A percentile compares a stretch with the other conserved stretches of the same genome.
phyloP scores from a whole-genome alignment of 1,140 invertebrate genomes.

The Trialeurodes vaporariorum region DNA sequence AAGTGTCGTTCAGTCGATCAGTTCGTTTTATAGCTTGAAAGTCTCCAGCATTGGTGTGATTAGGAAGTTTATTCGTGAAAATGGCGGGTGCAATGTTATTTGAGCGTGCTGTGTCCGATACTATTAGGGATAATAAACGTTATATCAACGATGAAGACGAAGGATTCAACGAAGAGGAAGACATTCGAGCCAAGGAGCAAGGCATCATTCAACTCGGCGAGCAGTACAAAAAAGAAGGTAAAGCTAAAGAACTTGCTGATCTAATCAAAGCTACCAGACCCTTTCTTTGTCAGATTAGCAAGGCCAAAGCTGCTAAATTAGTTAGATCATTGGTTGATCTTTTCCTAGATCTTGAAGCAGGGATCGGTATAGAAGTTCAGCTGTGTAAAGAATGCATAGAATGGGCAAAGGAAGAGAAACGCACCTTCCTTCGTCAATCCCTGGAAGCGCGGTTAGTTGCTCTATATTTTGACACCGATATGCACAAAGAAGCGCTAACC shows the following conservation, averaged over 20 bases:
- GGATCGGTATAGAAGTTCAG: slow-evolving; percentile 79
- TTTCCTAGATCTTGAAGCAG: slow-evolving; percentile 91
- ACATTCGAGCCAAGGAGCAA: slow-evolving; percentile 79
- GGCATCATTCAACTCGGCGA: slow-evolving; percentile 79
- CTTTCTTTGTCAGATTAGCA: slow-evolving; percentile 87
- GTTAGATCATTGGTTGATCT: slow-evolving; percentile 93
- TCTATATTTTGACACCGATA: slow-evolving; percentile 85
- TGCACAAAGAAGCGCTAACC: slow-evolving; percentile 74
- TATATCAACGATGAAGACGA: slow-evolving; percentile 52
- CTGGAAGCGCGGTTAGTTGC: slow-evolving; percentile 87
- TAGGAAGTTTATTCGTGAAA: too few species aligned
- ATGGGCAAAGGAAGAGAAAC: slow-evolving; percentile 96
- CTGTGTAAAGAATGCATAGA: slow-evolving; percentile 95
- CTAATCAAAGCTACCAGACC: slow-evolving; percentile 88
- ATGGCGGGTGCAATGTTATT: slow-evolving; percentile 82
- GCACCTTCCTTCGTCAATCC: slow-evolving; percentile 93
- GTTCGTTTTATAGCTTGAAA: too few species aligned
- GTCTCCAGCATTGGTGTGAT: too few species aligned
- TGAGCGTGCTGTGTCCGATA: slow-evolving; percentile 56
- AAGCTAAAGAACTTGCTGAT: slow-evolving; percentile 84
- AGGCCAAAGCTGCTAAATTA: slow-evolving; percentile 97
- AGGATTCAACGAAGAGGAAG: slow-evolving; percentile 52
- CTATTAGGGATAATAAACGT: slow-evolving; percentile 54
- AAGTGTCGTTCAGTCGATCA: too few species aligned
- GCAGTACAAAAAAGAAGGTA: slow-evolving; percentile 81